Conservation (phyloP, 2,113 vertebrate species). For the Cinclus mexicanus region DNA sequence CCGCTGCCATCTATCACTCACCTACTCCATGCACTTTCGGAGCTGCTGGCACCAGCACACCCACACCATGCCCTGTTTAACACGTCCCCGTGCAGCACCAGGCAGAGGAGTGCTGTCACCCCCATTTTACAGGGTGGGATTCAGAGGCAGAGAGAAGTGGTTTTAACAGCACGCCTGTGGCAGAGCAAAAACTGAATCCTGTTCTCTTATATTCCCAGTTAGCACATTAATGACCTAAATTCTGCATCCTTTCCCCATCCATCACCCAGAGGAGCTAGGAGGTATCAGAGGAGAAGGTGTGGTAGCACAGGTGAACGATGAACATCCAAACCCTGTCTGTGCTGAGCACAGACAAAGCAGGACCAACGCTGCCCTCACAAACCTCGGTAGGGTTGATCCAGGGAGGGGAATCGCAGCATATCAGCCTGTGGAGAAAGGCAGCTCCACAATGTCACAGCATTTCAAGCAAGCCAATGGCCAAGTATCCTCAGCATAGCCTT, state of each 20-base stretch:
- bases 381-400: accelerated
- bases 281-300: background rate
- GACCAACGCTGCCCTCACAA: background rate
- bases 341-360: background rate
- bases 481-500: background rate
- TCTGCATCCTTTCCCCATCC: conserved; percentile 8
- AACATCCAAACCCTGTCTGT: background rate
- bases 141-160: background rate
- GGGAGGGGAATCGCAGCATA: background rate
- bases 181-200: conserved; percentile 3
- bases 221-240: conserved; percentile 34
- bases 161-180: background rate
- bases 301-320: background rate
- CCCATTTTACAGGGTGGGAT: background rate
- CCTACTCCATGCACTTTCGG: background rate
- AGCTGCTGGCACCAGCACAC: background rate
- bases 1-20: background rate
- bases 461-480: background rate
- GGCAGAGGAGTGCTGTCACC: background rate
- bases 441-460: background rate
- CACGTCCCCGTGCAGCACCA: accelerated
- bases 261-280: background rate
- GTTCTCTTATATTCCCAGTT: conserved; percentile 10
- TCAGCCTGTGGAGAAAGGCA: background rate
- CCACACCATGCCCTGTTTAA: background rate